A percentile compares a stretch with the other conserved stretches of the same genome.
Evolutionary conservation across 1,140 invertebrate genomes (phyloP).

Genomic region (Thaumatotibia leucotreta): DNA sequence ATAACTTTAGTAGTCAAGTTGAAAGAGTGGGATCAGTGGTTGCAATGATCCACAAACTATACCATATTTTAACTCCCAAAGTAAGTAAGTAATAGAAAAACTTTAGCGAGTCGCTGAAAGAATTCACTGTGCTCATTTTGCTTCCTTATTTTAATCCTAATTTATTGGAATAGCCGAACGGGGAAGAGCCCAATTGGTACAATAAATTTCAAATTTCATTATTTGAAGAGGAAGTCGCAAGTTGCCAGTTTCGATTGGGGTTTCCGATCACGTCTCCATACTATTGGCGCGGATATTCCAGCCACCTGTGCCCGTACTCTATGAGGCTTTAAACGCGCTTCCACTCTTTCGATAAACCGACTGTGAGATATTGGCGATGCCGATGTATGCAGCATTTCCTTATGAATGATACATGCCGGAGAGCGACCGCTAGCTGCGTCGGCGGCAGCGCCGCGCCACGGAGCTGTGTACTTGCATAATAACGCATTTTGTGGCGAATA

Average conservation of each 20-base stretch:
- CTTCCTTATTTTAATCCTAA: slow-evolving; percentile 39
- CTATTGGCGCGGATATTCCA: slow-evolving; percentile 72
- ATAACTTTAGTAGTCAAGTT: too few species aligned
- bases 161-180: slow-evolving; percentile 55
- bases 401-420: slow-evolving; percentile 72
- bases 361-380: slow-evolving; percentile 71
- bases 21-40: neutral
- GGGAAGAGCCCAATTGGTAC: slow-evolving; percentile 54
- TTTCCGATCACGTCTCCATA: slow-evolving; percentile 73
- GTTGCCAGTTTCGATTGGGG: slow-evolving; percentile 64
- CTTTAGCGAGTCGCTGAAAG: slow-evolving; percentile 2
- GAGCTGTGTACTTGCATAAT: slow-evolving; percentile 47
- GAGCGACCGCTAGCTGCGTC: slow-evolving; percentile 39
- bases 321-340: slow-evolving; percentile 71
- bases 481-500: slow-evolving; percentile 30
- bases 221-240: slow-evolving; percentile 72
- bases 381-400: slow-evolving; percentile 64
- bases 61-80: slow-evolving; percentile 2
- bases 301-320: slow-evolving; percentile 71
- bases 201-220: slow-evolving; percentile 75
- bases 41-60: neutral
- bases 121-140: slow-evolving; percentile 30
- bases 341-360: slow-evolving; percentile 69
- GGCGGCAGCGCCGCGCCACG: slow-evolving; percentile 37
- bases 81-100: slow-evolving; percentile 11